Percentiles rank a stretch among this genome's conserved stretches.
Conservation (phyloP, 37 sponge, comb jelly and placozoan species). For the Tethya wilhelma region DNA sequence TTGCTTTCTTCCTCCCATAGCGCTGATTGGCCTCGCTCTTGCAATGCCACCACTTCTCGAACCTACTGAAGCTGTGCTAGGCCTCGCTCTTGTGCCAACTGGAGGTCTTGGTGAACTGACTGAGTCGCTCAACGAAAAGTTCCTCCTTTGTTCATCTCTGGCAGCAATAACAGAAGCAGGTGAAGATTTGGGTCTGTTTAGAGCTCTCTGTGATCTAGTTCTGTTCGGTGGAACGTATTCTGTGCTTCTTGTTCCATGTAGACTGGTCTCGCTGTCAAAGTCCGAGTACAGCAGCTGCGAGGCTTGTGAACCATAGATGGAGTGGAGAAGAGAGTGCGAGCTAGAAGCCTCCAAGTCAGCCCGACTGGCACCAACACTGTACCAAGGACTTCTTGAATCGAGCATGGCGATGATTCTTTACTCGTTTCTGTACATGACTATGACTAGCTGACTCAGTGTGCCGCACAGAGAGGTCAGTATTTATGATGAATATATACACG, state of each 20-base stretch:
- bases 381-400: not conserved
- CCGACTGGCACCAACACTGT: not conserved
- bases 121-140: too few relatives aligned
- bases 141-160: conserved; percentile 16
- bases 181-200: conserved; percentile 58
- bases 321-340: conserved; percentile 54
- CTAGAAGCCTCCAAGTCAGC: conserved; percentile 1
- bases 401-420: not conserved
- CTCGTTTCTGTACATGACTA: not conserved
- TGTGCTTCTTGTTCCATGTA: not conserved
- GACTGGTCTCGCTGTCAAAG: conserved; percentile 6
- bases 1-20: not conserved
- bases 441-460: too few relatives aligned
- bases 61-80: not conserved
- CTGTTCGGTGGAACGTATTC: not conserved
- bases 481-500: too few relatives aligned
- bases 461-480: too few relatives aligned
- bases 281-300: conserved; percentile 47
- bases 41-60: not conserved
- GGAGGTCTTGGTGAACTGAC: not conserved
- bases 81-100: not conserved
- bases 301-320: conserved; percentile 79
- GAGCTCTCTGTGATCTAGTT: not conserved
- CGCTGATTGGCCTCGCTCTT: not conserved
- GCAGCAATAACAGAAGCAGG: conserved; percentile 29